Evolutionary conservation across 1,140 invertebrate genomes (phyloP).

Genomic region (Procambarus virginalis): DNA sequence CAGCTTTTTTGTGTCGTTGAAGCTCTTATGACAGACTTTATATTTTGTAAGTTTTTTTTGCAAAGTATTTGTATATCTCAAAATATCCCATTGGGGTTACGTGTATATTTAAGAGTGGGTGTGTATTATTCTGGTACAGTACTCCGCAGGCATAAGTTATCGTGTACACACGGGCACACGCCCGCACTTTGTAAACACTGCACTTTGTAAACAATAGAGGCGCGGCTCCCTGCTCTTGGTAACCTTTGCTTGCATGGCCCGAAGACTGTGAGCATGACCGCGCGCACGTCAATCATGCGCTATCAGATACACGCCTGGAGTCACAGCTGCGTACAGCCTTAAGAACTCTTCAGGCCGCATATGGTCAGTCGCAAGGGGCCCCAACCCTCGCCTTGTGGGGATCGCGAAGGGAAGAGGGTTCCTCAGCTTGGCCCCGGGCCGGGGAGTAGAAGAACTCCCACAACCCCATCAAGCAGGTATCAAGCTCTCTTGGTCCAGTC

Average conservation of each 20-base stretch:
- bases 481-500: no score
- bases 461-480: no score
- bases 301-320: neutral
- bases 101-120: neutral
- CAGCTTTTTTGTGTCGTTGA: neutral
- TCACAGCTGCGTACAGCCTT: neutral
- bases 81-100: neutral
- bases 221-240: neutral
- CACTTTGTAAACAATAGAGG: neutral
- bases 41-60: neutral
- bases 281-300: neutral
- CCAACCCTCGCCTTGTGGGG: neutral
- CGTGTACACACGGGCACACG: neutral
- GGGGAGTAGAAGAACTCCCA: no score
- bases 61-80: neutral
- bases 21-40: neutral
- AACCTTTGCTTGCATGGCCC: neutral
- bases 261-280: neutral
- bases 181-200: neutral
- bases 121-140: neutral
- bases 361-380: neutral
- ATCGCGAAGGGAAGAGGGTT: neutral
- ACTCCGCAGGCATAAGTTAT: no score
- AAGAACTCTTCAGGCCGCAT: neutral
- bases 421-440: neutral